Base-by-base conservation (phyloP, 2,113 vertebrate genomes). In the Sarotherodon lohbergeri region DNA sequence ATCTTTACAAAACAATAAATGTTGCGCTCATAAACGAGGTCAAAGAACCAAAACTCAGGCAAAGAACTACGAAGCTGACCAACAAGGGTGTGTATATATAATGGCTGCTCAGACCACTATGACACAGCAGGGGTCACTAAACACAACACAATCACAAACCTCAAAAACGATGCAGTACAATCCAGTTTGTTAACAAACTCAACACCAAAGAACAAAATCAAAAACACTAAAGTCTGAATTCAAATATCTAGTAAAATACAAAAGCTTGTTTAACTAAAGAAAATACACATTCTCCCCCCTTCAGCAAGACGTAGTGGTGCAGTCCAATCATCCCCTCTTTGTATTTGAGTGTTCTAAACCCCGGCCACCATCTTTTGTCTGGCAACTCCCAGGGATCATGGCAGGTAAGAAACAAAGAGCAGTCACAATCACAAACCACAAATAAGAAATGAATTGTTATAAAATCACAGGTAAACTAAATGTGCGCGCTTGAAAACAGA, bases 361-460 rank as follows among this genome's bases (percentile, higher is more conserved):
- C 59, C 0, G 0, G 6, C 55, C 22, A 1, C 32, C 59, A 63
- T 36, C 32, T 63, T 36, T 36, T 63, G 59, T 36, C 59, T 0
- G 32, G 59, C 0, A 63, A 36, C 17, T 36, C 32, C 5, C 59
- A 36, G 32, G 9, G 32, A 63, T 7, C 9, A 63, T 36, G 17
- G 17, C 59, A 36, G 59, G 59, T 36, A 36, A n/a, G 32, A 63
- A 63, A 36, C 59, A 3, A 36, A 36, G 32, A 7, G 29, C 29
- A 36, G 32, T 36, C 59, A 3, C 59, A 63, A n/a, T 36, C 17
- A 12, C 32, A 63, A 63, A 17, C 9, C 17, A n/a, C 17, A 12
- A 0, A 63, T n/a, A 36, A 36, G 59, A 63, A 63, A 7, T 63
- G 0, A 3, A 0, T 2, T 32, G 59, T 2, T 63, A 19, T 63